Base-by-base conservation (phyloP, 2,888 invertebrate species). In the Cataglyphis rosenhaueri region DNA sequence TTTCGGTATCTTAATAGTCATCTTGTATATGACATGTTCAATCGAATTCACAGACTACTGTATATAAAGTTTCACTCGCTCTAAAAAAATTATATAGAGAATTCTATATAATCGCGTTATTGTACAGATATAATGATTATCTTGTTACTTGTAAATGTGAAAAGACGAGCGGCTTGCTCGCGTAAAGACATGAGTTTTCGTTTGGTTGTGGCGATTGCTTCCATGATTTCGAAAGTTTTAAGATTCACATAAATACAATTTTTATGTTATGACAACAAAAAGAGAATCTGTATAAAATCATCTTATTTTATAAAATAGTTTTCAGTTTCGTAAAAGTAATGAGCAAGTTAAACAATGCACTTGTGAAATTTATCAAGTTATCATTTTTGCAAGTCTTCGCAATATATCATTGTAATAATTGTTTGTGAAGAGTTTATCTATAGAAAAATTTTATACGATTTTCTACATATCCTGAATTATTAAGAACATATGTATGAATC, bases 201-300 rank as follows among this genome's bases (percentile, higher is more conserved):
- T 21, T 70, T 70, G 1, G 9, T 70, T 79, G 44, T 82, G 25
- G n/a, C 6, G n/a, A 78, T 78, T 74, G 55, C 78, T 78, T 68
- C 78, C 65, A 66, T 87, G 35, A 76, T 85, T 84, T 55, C 65
- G 12, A 38, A 79, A 61, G 18, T 66, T 86, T 61, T n/a, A 52
- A 52, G 82, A 73, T 83, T 86, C 85, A 87, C 84, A 52, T 52
- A 89, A 89, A 65, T 89, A 85, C 84, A 84, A 89, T 82, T 86
- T 87, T 89, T 84, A 84, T 85, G 84, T 82, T 78, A 82, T 68
- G 38, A 66, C 83, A 68, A 32, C 29, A 35, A 38, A 35, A 35
- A 48, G 8, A 25, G 8, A 35, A 32, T 68, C 18, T 10, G n/a
- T 52, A 48, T 68, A 18, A 68, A 70, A 25, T 59, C 25, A 41